Evolutionary conservation across 2,888 invertebrate species (phyloP), one percentile per base, ranked within the genome.

Genomic region (Sympetrum striolatum): DNA sequence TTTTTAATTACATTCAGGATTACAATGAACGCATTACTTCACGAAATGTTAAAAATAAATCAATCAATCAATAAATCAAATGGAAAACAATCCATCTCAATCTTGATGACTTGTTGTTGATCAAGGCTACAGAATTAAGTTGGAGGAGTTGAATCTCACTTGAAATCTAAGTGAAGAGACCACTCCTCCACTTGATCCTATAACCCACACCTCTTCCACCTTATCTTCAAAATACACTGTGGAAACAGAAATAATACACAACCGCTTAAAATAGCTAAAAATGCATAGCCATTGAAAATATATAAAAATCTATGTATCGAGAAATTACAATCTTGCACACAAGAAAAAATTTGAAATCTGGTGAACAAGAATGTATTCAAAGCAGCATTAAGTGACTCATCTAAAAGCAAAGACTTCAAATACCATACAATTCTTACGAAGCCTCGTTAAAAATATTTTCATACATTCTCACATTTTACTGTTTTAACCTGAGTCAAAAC

Each of bases 71-170:
- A 53, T 3, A 53, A 18, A 53, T 44, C 44, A 10, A 8, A 44
- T n/a, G n/a, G 44, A 53, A 53, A 53, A 18, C 18, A 53, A 5
- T 53, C 53, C 3, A 5, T 53, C 14, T 25, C 14, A 25, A 8
- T 18, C 22, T 35, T 22, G 86, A 86, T 10, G 39, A 82, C 48
- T 82, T 60, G 1, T 25, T 48, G n/a, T 0, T 2, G 86, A 10
- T 86, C 22, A 0, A 86, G 91, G 92, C 92, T 93, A 93, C 93
- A 93, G 95, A 94, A 95, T 95, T 95, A 96, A 96, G 96, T 96
- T 96, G 96, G 96, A 96, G 96, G 96, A 96, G 96, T 96, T 96
- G 96, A 96, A 96, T 96, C 96, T 96, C 96, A 96, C 95, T 96
- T 94, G 93, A 93, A 93, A 92, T 93, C 94, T 94, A 95, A 95